Base-by-base conservation (phyloP, 2,797 vertebrate genomes). In the Kryptolebias ocellatus region DNA sequence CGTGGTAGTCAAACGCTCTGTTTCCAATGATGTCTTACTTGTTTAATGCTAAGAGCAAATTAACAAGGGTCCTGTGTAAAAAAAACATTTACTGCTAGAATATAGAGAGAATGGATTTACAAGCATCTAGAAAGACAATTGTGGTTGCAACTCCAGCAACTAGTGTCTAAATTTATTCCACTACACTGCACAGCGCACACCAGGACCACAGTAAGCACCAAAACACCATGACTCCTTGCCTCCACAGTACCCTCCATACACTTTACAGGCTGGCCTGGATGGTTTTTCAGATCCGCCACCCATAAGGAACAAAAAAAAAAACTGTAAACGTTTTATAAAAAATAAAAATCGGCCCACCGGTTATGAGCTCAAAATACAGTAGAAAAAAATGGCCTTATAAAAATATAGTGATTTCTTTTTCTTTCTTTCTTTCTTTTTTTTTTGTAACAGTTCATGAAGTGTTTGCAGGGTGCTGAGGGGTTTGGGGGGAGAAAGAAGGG, bases 341-440 rank as follows among this genome's bases (percentile, higher is more conserved):
- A 60, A 90, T 90, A 72, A 89, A 88, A 87, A 65, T 83, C 72
- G 80, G 79, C 87, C 78, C 85, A 89, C 81, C 80, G 82, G 83
- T 85, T 57, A 69, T 90, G 90, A 90, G 83, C 91, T 91, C 76
- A 83, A 92, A 68, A 85, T 94, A 94, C 93, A 94, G 93, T 94
- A 94, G 92, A 93, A 94, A 92, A 86, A 92, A 87, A 89, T 90
- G 90, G 89, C 85, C 87, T 93, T 93, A 92, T 79, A 93, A 93
- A 94, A 94, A 94, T 92, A 93, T 89, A 92, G 89, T 90, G 90
- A 93, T 93, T 93, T 93, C 51, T 79, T 80, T 64, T 57, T 78
- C 62, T 87, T 84, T 71, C 74, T 83, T 34, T n/a, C n/a, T n/a
- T n/a, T n/a, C n/a, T n/a, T n/a, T n/a, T n/a, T 54, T 44, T 45